Conservation (phyloP, 2,888 invertebrate genomes). For the Sphaerophoria rueppellii region DNA sequence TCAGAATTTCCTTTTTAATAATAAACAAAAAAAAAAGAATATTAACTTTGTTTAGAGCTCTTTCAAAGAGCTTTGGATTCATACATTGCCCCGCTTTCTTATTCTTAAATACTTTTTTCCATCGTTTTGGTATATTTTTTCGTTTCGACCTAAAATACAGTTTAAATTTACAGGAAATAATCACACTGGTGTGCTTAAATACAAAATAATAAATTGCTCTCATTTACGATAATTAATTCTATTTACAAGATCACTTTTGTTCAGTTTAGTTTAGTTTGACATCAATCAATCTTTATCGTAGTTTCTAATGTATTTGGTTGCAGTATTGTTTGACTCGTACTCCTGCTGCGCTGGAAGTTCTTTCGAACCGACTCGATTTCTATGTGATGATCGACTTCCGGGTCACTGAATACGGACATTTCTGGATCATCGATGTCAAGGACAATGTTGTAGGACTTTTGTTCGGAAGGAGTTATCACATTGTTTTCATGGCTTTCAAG, state of each 20-base stretch:
- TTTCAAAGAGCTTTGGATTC: slow-evolving; percentile 60
- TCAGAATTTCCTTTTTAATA: slow-evolving; percentile 4
- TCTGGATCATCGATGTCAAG: slow-evolving; percentile 75
- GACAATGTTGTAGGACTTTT: slow-evolving; percentile 61
- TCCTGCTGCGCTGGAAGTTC: slow-evolving; percentile 50
- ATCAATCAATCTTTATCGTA: slow-evolving; percentile 52
- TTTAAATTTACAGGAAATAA: slow-evolving; percentile 56
- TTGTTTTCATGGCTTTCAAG: slow-evolving; percentile 15
- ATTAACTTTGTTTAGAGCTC: slow-evolving; percentile 57
- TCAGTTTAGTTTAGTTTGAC: slow-evolving; percentile 24
- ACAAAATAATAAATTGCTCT: not conserved
- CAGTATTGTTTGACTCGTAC: slow-evolving; percentile 30
- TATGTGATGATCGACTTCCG: slow-evolving; percentile 77
- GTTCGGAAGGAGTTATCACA: not conserved
- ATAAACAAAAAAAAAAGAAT: slow-evolving; percentile 4
- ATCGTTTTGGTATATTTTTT: slow-evolving; percentile 45
- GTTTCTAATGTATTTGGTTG: slow-evolving; percentile 26
- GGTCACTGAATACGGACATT: slow-evolving; percentile 76
- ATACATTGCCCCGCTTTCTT: slow-evolving; percentile 15
- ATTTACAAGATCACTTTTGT: slow-evolving; percentile 49
- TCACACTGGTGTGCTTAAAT: slow-evolving; percentile 51
- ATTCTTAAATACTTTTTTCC: slow-evolving; percentile 59
- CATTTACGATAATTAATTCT: not conserved
- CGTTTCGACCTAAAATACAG: slow-evolving; percentile 17
- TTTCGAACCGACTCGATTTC: slow-evolving; percentile 48